phyloP scores from a whole-genome alignment of 2,888 invertebrate species.

The Cheilosia pagana region DNA sequence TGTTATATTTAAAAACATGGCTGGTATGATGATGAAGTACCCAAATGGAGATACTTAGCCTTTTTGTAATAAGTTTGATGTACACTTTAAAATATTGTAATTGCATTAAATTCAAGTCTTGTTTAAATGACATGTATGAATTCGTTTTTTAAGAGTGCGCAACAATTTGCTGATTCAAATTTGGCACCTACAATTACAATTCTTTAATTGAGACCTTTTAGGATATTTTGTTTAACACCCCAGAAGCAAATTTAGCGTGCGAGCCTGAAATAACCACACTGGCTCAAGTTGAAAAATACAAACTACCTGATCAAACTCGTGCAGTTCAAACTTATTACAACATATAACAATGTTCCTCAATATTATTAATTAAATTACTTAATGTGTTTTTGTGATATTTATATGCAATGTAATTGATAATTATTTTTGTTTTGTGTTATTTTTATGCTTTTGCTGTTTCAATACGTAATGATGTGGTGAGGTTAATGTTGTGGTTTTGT shows the following conservation, averaged over 20 bases:
- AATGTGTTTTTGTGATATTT: constrained; percentile 16
- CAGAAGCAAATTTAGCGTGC: too few species aligned
- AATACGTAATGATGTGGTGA: constrained; percentile 40
- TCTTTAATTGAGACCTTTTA: too few species aligned
- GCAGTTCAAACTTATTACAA: constrained; percentile 39
- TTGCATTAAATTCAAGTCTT: not conserved
- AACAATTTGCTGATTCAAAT: too few species aligned
- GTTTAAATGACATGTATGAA: too few species aligned
- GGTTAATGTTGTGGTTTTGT: constrained; percentile 36
- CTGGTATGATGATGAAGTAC: constrained; percentile 1
- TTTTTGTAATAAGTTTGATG: constrained; percentile 20
- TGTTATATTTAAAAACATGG: constrained; percentile 1
- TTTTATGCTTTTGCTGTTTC: constrained; percentile 20
- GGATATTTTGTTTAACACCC: too few species aligned
- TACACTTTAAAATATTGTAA: not conserved
- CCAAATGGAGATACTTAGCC: not conserved
- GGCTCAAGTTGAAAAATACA: too few species aligned
- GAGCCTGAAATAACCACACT: too few species aligned
- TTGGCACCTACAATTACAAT: too few species aligned
- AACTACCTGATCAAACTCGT: not conserved
- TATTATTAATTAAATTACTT: not conserved
- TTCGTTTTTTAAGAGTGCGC: too few species aligned
- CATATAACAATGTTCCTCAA: constrained; percentile 5
- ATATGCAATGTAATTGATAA: constrained; percentile 19
- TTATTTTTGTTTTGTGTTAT: constrained; percentile 22